Evolutionary conservation across 2,888 invertebrate species (phyloP), one percentile per base, ranked within the genome.

Genomic region (Stenotaenia linearis): DNA sequence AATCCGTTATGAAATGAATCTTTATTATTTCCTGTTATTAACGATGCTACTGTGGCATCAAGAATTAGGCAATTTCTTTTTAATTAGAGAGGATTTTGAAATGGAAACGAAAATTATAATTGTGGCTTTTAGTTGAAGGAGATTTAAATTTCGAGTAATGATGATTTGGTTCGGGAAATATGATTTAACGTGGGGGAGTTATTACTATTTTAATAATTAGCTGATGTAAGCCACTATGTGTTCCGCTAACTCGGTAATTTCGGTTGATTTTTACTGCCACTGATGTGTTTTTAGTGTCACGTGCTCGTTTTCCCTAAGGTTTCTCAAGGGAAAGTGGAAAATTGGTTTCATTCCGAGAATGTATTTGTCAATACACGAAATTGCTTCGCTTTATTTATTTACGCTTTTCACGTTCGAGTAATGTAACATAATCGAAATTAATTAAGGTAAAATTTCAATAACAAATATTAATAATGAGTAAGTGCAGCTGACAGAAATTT

Each of bases 1-100:
- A 69, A 69, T 69, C 25, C 25, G 50, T 28, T 25, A 69, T 28
- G 69, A 69, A 69, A 69, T 69, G 69, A 69, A 69, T 45, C 45
- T 45, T 45, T 18, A 45, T 45, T 18, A 45, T 18, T 45, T 3
- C 18, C 28, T 69, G 28, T 69, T n/a, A 25, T 69, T 69, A 28
- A 61, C 25, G 56, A 21, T 23, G 56, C 4, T 56, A 56, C 21
- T 56, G 6, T 21, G 56, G 56, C 56, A 7, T 56, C 56, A 18
- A 21, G 21, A 18, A 56, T 56, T 56, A 23, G 56, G 23, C 56
- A 56, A 56, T 56, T 56, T 56, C 6, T 21, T 56, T 56, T 56
- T 56, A 21, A 56, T 21, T 56, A 12, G 69, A 12, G 69, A 12
- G 2, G 32, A 32, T 32, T 45, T n/a, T 5, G 12, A 45, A n/a